Evolutionary conservation across 2,113 vertebrate species (phyloP).

Genomic region (Dromiciops gliroides): DNA sequence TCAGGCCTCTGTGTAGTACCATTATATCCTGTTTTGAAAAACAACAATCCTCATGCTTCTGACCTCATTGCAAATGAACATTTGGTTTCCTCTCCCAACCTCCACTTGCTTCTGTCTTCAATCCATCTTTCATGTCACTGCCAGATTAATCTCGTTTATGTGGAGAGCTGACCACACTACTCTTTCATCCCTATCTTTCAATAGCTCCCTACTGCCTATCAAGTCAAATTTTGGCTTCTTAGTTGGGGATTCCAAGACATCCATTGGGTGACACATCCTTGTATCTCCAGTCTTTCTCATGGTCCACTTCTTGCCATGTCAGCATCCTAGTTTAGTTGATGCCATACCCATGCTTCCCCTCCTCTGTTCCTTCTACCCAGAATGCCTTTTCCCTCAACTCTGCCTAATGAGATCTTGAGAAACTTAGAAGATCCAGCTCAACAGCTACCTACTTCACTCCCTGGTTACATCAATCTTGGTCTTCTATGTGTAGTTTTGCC

Average conservation of each 20-base stretch:
- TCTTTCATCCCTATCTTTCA: not conserved
- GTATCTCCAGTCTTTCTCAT: not conserved
- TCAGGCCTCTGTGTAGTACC: too few relatives aligned
- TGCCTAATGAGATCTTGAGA: not conserved
- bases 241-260: not conserved
- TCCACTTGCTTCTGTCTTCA: not conserved
- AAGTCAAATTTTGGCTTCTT: not conserved
- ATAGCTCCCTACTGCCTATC: not conserved
- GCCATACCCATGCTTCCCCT: not conserved
- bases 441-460: not conserved
- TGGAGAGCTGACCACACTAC: not conserved
- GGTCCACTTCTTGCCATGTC: not conserved
- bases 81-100: not conserved
- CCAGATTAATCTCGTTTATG: not conserved
- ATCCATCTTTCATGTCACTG: not conserved
- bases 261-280: not conserved
- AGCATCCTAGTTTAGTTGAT: not conserved
- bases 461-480: not conserved
- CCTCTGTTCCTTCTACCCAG: not conserved
- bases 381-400: not conserved
- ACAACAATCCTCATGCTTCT: not conserved
- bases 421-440: not conserved
- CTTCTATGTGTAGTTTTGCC: too few relatives aligned
- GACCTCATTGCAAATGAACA: conserved; percentile 27
- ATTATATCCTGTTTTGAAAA: too few relatives aligned